Base-by-base conservation (phyloP, 2,113 vertebrate genomes). In the Pyxicephalus adspersus region DNA sequence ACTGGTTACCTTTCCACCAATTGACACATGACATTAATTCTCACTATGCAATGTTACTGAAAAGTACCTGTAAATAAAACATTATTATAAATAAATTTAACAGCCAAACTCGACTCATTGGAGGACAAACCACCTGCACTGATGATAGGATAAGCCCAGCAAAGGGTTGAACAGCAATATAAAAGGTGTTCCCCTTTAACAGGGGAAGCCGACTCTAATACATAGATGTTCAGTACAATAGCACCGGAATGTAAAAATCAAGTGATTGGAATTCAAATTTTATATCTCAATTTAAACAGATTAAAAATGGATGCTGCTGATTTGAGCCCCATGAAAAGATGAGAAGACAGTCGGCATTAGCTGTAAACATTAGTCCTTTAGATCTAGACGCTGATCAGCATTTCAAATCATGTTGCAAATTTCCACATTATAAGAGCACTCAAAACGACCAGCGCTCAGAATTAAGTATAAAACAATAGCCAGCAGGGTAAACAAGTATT, bases 401-500 rank as follows among this genome's bases (percentile, higher is more conserved):
- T 80, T 71, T 80, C 66, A 80, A 63, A 81, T 64, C 58, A 81
- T 57, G 55, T 31, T 52, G 68, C 79, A 73, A 60, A 65, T 73
- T 81, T 74, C 26, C 38, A 71, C 26, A 54, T 74, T 73, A 73
- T 74, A 74, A 64, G 79, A 81, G 64, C n/a, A 28, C 78, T 31
- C 22, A 17, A 57, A 57, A 66, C 64, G 13, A 38, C 51, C 76
- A 78, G 51, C 13, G 20, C 76, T 78, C 38, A 45, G 50, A 81
- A 81, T 81, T 64, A 81, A 52, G 60, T 65, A 45, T 73, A 73
- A 28, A 81, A 81, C 79, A 81, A 81, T 81, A 81, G 68, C 79
- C 79, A 81, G 79, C 79, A 81, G 79, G 79, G 79, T 81, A 81
- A 81, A 81, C 79, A 81, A 73, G 79, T 81, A 73, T 73, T 81